Conservation (phyloP, 2,888 invertebrate species). For the Anthophora plumipes region DNA sequence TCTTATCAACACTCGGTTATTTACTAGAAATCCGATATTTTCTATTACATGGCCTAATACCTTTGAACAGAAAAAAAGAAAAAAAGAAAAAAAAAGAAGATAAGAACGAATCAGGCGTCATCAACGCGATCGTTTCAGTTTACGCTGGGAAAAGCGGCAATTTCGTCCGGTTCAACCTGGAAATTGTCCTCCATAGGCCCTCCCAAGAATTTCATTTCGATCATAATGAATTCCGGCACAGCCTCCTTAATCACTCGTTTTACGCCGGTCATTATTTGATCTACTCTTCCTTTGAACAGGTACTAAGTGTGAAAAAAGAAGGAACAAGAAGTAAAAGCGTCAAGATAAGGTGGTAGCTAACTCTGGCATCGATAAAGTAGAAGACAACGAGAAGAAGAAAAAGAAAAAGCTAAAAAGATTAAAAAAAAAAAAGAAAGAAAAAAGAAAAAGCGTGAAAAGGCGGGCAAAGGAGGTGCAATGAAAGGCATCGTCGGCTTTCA, state of each 20-base stretch:
- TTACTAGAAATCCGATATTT: no score
- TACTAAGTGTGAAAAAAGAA: background rate
- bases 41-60: no score
- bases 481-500: background rate
- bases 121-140: constrained; percentile 48
- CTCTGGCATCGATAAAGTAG: background rate
- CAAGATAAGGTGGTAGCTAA: background rate
- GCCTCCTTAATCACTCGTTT: background rate
- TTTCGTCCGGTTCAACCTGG: constrained; percentile 29
- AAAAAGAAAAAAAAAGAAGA: constrained; percentile 17
- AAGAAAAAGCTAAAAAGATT: no score
- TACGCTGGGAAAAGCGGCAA: constrained; percentile 37
- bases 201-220: constrained; percentile 21
- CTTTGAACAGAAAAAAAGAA: background rate
- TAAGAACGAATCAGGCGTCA: constrained; percentile 46
- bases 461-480: background rate
- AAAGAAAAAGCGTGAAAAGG: background rate
- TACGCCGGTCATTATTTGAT: background rate
- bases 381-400: no score
- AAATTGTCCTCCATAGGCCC: constrained; percentile 7
- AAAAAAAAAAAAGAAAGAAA: no score
- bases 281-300: no score
- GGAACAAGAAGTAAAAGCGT: background rate
- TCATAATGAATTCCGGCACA: background rate
- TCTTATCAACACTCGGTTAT: no score